phyloP scores from a whole-genome alignment of 1,140 invertebrate genomes.

The Ceratoteleas bidentatus region DNA sequence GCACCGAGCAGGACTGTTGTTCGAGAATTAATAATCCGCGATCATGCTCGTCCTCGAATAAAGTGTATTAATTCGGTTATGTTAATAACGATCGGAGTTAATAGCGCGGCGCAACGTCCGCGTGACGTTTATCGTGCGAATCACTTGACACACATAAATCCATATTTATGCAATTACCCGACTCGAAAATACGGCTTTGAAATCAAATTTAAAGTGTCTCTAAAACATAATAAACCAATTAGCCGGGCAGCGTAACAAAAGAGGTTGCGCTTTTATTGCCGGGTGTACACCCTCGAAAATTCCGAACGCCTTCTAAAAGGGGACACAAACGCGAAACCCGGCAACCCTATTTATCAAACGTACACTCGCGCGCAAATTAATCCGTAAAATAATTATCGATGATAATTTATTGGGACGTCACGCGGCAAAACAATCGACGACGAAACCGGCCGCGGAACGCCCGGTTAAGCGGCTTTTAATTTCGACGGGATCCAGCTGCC shows the following conservation, averaged over 20 bases:
- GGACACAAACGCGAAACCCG: constrained; percentile 46
- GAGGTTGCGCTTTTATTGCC: constrained; percentile 60
- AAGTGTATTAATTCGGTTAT: constrained; percentile 4
- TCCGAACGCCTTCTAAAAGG: constrained; percentile 54
- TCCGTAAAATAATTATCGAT: constrained; percentile 57
- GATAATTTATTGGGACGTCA: constrained; percentile 46
- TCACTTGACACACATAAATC: constrained; percentile 35
- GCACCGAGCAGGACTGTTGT: no score
- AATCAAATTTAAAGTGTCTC: constrained; percentile 62
- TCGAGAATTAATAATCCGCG: no score
- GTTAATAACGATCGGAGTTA: constrained; percentile 22
- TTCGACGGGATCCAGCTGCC: no score
- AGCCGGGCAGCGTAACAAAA: constrained; percentile 53
- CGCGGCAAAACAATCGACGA: constrained; percentile 25
- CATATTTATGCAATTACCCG: constrained; percentile 51
- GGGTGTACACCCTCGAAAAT: constrained; percentile 53
- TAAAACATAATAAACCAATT: constrained; percentile 63
- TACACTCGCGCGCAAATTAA: constrained; percentile 52
- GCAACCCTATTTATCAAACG: constrained; percentile 59
- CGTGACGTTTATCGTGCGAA: constrained; percentile 32
- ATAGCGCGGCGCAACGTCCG: constrained; percentile 5
- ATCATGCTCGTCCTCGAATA: not conserved
- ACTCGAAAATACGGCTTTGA: constrained; percentile 48
- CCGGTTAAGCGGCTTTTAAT: no score
- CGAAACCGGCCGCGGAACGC: no score